Evolutionary conservation across 1,140 invertebrate genomes (phyloP).

Genomic region (Steinernema feltiae): DNA sequence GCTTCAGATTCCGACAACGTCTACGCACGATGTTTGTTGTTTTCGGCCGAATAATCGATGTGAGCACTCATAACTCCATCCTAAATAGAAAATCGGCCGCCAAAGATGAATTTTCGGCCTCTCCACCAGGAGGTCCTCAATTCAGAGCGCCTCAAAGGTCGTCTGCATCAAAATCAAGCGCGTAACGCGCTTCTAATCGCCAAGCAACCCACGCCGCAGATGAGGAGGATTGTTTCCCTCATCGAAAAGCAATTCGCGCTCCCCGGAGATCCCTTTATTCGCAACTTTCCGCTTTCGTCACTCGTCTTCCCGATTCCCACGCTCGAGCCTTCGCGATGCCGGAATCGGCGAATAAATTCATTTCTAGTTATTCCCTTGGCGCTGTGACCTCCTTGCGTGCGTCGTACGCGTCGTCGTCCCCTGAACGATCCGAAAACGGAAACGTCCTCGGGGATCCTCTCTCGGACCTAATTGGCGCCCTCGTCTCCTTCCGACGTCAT

Average conservation of each 20-base stretch:
- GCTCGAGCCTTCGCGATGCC: not conserved
- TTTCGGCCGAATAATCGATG: too few species aligned
- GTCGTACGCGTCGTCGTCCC: not conserved
- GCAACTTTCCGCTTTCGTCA: not conserved
- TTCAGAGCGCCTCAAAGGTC: too few species aligned
- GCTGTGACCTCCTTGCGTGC: not conserved
- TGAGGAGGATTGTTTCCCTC: not conserved
- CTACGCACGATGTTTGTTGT: too few species aligned
- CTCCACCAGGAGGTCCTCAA: too few species aligned
- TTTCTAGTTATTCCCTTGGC: not conserved
- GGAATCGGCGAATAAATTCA: too few species aligned
- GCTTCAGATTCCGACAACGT: too few species aligned
- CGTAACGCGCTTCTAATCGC: not conserved
- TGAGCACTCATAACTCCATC: too few species aligned
- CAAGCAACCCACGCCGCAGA: not conserved
- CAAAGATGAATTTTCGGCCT: too few species aligned
- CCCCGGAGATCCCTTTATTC: not conserved
- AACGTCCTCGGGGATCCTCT: not conserved
- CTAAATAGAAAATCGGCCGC: too few species aligned
- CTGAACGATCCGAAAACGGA: not conserved
- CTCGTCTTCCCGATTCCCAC: not conserved
- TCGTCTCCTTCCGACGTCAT: not conserved
- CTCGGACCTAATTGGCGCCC: not conserved
- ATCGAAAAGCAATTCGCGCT: not conserved
- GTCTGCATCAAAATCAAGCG: too few species aligned